These are phyloP conservation scores for Macrobrachium rosenbergii DNA, from an alignment of 1,140 invertebrate species.

Conservation along the genomic window DNA sequence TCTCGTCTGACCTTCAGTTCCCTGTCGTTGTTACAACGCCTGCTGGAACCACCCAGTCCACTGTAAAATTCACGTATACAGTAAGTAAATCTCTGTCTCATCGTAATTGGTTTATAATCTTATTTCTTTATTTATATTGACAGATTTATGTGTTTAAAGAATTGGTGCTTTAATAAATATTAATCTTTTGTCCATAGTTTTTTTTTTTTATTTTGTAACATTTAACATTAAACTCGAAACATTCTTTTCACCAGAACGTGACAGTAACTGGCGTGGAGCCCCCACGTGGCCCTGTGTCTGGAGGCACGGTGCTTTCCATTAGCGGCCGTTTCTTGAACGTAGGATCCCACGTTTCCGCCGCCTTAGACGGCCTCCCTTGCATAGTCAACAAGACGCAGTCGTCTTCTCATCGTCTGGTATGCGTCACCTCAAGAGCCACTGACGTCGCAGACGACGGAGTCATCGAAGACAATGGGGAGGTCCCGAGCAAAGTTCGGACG, in stretches of 20 bases:
- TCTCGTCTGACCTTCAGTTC: constrained; percentile 59
- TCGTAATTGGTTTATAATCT: background rate
- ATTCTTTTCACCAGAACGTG: constrained; percentile 75
- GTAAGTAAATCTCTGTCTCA: constrained; percentile 67
- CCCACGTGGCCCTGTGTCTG: constrained; percentile 89
- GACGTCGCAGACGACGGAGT: constrained; percentile 74
- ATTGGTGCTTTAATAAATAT: too few species aligned
- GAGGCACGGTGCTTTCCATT: constrained; percentile 92
- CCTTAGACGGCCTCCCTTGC: constrained; percentile 90
- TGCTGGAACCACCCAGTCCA: constrained; percentile 88
- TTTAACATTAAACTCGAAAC: constrained; percentile 40
- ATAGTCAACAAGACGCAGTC: constrained; percentile 88
- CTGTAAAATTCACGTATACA: constrained; percentile 91
- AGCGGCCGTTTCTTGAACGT: constrained; percentile 93
- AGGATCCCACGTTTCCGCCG: constrained; percentile 89
- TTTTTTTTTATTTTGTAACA: background rate
- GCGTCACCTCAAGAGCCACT: constrained; percentile 77
- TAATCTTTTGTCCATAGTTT: background rate
- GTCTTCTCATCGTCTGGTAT: constrained; percentile 89
- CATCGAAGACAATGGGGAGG: constrained; percentile 47
- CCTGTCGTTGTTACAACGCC: constrained; percentile 90
- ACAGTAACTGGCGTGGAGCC: constrained; percentile 86
- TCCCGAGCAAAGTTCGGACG: constrained; percentile 72
- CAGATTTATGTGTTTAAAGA: too few species aligned
- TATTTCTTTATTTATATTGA: background rate